A percentile compares a stretch with the other conserved stretches of the same genome.
phyloP scores from a whole-genome alignment of 2,797 vertebrate genomes.

The Bothrops alternatus region DNA sequence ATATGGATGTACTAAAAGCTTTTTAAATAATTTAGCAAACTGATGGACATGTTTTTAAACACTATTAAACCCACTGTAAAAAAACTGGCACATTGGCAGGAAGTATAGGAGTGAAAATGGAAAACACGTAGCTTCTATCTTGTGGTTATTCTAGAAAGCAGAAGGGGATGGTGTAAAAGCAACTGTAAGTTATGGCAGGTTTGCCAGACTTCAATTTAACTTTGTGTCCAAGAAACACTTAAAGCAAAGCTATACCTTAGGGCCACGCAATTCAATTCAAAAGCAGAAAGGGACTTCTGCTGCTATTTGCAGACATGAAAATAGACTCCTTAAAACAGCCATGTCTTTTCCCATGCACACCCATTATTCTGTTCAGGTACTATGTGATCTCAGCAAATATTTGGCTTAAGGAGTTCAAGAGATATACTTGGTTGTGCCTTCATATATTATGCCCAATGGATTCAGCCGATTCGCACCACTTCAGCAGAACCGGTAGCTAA shows the following conservation, averaged over 20 bases:
- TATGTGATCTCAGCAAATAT: neutral
- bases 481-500: no score
- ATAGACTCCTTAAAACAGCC: neutral
- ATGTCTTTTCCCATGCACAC: neutral
- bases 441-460: neutral
- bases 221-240: neutral
- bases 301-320: neutral
- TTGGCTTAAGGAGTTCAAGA: neutral
- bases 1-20: slow-evolving; percentile 63
- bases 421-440: neutral
- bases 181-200: neutral
- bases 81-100: neutral
- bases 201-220: neutral
- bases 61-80: slow-evolving; percentile 12
- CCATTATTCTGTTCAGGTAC: neutral
- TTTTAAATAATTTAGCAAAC: slow-evolving; percentile 67
- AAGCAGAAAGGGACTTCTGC: neutral
- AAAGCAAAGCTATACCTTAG: neutral
- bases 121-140: slow-evolving; percentile 18
- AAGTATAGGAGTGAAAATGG: slow-evolving; percentile 8
- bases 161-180: neutral
- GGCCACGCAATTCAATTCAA: neutral
- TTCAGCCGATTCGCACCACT: no score
- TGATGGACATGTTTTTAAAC: slow-evolving; percentile 62
- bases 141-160: neutral